Base-by-base conservation (phyloP, 2,888 invertebrate species). In the Pterobdella sp. region DNA sequence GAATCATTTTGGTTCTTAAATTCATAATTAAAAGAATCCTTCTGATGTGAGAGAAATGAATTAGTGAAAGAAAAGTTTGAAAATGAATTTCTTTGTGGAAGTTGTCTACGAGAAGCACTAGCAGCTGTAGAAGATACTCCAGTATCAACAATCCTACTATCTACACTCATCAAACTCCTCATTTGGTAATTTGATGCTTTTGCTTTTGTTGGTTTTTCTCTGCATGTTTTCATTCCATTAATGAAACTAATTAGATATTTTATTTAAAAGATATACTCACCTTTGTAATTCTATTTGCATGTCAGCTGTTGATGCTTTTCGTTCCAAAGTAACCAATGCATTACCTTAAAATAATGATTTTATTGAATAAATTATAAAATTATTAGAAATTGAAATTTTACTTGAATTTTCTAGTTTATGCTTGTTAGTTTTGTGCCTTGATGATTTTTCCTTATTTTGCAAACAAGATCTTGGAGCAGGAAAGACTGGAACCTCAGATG, bases 181-280 rank as follows among this genome's bases (percentile, higher is more conserved):
- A 56, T 56, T 26, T 56, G 60, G 60, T 56, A 56, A 26, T 3
- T 3, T n/a, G 60, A 56, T 4, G 14, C 7, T 26, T 56, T 56
- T n/a, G 60, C 60, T 26, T 56, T 56, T 56, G 60, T 26, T 14
- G 60, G 60, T 26, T n/a, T 56, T 26, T 56, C 60, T 56, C n/a
- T 56, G 60, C 7, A 14, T 42, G 10, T 42, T 7, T 42, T 42
- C 42, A 42, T 7, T 42, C 10, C 10, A 18, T 42, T 14, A 42
- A 42, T 42, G 7, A 42, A 7, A 18, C 42, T 42, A 42, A 42
- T 18, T 7, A 14, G 7, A 42, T 42, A 42, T 18, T 14, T 14
- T 42, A 42, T 42, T 42, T 18, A 42, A 42, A 14, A 42, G 18
- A 18, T 42, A 14, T 42, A 42, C 42, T 42, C 49, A 56, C 60